Conservation (phyloP, 2,888 invertebrate species). For the Ceriagrion tenellum region DNA sequence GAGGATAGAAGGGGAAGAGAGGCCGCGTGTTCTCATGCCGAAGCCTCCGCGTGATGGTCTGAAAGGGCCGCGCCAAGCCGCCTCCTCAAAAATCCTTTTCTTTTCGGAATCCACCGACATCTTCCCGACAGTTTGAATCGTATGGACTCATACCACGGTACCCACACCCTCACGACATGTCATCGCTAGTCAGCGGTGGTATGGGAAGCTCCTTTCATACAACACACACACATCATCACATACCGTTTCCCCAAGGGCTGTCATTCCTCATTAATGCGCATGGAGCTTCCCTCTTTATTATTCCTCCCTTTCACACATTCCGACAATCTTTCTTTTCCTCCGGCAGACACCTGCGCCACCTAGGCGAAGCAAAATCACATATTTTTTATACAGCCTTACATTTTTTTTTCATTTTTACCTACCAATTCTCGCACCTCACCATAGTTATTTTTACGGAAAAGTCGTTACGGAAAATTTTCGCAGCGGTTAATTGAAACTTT, state of each 20-base stretch:
- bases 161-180: not conserved
- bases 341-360: slow-evolving; percentile 24
- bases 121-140: not conserved
- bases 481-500: not conserved
- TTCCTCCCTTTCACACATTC: not conserved
- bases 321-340: not conserved
- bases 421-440: not conserved
- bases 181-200: not conserved
- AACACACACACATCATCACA: not conserved
- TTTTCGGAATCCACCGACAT: not conserved
- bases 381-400: not conserved
- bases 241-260: not conserved
- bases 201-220: not conserved
- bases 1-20: not conserved
- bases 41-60: not conserved
- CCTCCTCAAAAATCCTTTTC: not conserved
- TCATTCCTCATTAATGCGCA: slow-evolving; percentile 13
- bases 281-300: not conserved
- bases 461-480: not conserved
- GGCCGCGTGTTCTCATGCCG: not conserved
- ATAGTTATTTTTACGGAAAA: no score
- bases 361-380: not conserved
- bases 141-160: not conserved
- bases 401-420: not conserved
- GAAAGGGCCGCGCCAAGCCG: not conserved